phyloP scores from a whole-genome alignment of 2,113 vertebrate species.

The Pedionomus torquatus region DNA sequence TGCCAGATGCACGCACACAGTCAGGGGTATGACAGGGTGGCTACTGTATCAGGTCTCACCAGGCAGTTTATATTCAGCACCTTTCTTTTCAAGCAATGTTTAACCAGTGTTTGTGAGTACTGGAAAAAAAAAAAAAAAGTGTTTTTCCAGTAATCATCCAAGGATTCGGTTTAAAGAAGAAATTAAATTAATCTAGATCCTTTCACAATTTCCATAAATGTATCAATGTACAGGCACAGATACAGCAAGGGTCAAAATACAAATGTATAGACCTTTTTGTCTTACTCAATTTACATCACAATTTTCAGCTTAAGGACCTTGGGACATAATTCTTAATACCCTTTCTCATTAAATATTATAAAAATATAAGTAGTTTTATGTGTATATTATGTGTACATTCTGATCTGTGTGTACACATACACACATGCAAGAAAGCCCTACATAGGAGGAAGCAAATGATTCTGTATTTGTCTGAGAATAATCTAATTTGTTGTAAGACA shows the following conservation, averaged over 20 bases:
- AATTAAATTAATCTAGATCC: neutral
- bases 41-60: neutral
- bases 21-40: neutral
- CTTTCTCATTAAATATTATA: neutral
- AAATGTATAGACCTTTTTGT: neutral
- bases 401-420: neutral
- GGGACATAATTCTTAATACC: neutral
- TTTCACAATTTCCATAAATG: accelerated
- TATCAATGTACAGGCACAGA: neutral
- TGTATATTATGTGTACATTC: neutral
- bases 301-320: neutral
- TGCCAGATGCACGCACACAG: neutral
- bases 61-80: neutral
- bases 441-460: neutral
- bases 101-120: neutral
- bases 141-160: neutral
- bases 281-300: neutral
- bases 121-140: neutral
- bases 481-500: neutral
- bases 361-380: neutral
- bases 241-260: neutral
- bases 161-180: neutral
- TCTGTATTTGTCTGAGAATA: neutral
- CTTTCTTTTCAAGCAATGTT: neutral
- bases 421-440: neutral